Evolutionary conservation across 1,140 invertebrate species (phyloP), one percentile per base, ranked within the genome.

Genomic region (Diachasmimorpha longicaudata): DNA sequence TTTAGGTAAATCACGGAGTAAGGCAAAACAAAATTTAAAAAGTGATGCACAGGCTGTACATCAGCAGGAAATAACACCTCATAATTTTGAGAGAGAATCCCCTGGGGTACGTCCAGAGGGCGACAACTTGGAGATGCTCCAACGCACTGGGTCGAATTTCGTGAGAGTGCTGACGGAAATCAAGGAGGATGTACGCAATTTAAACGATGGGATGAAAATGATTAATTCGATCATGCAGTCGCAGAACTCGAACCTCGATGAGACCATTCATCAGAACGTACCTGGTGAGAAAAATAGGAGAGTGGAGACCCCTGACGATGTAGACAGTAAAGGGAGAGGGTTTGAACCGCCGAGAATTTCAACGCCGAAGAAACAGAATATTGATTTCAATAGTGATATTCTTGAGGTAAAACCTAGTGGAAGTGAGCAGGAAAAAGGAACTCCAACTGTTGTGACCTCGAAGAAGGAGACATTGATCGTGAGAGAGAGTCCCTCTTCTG

Each of bases 181-280:
- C 0, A 72, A 76, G 44, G 72, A 80, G n/a, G 66, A 75, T n/a
- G 58, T 75, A n/a, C 10, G 72, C 5, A 66, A 75, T 39, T 23
- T 80, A 19, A 72, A 80, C 36, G 42, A 42, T 44, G 72, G 75
- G 74, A 68, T 80, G 58, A 39, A 63, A 9, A 58, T 48, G 13
- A 76, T 80, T 37, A 80, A 80, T 52, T 70, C 44, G 13, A 36
- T 52, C 1, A 78, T 78, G 70, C 21, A 75, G 48, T 46, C 67
- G 67, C 36, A 44, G 46, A 23, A 67, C 19, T 75, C 42, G 63
- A 14, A 55, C 39, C 36, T 63, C 19, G 58, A 63, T 11, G 58
- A 63, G 23, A 23, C 19, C 23, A 25, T 63, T 25, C 10, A 63
- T 63, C 58, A 4, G 23, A 52, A 9, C 19, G 14, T 52, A 19